Base-by-base conservation (phyloP, 92 coral and sea anemone species). In the Epizoanthus ramosus region DNA sequence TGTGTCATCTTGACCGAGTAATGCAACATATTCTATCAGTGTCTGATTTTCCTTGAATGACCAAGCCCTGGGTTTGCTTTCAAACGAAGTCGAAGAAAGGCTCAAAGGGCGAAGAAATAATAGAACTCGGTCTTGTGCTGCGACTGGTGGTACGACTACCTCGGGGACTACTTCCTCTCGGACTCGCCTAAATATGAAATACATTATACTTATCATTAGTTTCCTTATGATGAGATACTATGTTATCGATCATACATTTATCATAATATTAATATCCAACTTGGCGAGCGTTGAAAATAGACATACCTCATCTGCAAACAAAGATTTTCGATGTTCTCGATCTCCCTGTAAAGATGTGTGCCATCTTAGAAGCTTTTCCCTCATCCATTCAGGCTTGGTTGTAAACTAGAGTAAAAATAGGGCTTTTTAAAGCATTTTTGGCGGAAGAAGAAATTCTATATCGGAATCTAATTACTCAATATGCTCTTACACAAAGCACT, bases 381-480 rank as follows among this genome's bases (percentile, higher is more conserved):
- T 52, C 66, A 56, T 74, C 80, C 66, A 28, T 74, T 74, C 80
- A 74, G 66, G 65, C 80, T 74, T 24, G 80, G 24, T 53, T 74
- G 50, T 19, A 74, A 56, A 69, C 2, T 19, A 69, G 14, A 14
- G 52, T 15, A 13, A 69, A 39, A 35, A n/a, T n/a, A n/a, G n/a
- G n/a, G n/a, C n/a, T n/a, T n/a, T n/a, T n/a, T n/a, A n/a, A n/a
- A n/a, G n/a, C n/a, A n/a, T n/a, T n/a, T n/a, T n/a, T n/a, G n/a
- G n/a, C n/a, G n/a, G n/a, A n/a, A n/a, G n/a, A 4, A 73, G 45
- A 53, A 54, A 8, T 52, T 73, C n/a, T n/a, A 12, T 53, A 52
- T 54, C 21, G 12, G 22, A 73, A 73, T 73, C 41, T 22, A 73
- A 52, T 23, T 22, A 37, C 14, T 47, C 64, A 31, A 56, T 74